Percentiles rank a stretch among this genome's conserved stretches.
These are phyloP conservation scores for Zaprionus obscuricornis DNA, from an alignment of 2,888 invertebrate genomes.

Conservation along the genomic window DNA sequence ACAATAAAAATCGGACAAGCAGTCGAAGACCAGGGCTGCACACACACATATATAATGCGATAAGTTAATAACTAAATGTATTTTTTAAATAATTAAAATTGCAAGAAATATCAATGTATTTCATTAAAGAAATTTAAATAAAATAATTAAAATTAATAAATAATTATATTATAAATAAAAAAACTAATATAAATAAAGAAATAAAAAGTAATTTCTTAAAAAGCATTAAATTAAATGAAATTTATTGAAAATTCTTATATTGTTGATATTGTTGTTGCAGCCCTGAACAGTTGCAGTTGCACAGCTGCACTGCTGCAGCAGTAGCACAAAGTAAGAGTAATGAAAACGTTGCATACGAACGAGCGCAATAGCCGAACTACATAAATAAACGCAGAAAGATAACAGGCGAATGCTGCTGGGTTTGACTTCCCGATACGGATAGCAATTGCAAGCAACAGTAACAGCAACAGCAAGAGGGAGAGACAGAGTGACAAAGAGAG, in stretches of 20 bases:
- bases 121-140: no score
- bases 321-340: conserved; percentile 45
- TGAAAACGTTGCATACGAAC: conserved; percentile 64
- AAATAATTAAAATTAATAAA: no score
- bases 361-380: conserved; percentile 44
- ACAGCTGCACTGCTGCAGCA: neutral
- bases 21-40: conserved; percentile 33
- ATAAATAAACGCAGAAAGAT: conserved; percentile 71
- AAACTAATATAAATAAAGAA: no score
- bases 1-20: conserved; percentile 65
- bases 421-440: no score
- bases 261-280: conserved; percentile 4
- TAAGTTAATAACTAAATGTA: neutral
- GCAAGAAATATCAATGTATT: no score
- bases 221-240: neutral
- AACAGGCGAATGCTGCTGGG: conserved; percentile 34
- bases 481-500: no score
- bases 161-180: no score
- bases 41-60: neutral
- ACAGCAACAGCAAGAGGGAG: no score
- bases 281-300: conserved; percentile 43
- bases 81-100: no score
- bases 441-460: no score
- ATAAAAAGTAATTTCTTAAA: no score
- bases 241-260: neutral